Base-by-base conservation (phyloP, 2,113 vertebrate genomes). In the Turdus rufiventris region DNA sequence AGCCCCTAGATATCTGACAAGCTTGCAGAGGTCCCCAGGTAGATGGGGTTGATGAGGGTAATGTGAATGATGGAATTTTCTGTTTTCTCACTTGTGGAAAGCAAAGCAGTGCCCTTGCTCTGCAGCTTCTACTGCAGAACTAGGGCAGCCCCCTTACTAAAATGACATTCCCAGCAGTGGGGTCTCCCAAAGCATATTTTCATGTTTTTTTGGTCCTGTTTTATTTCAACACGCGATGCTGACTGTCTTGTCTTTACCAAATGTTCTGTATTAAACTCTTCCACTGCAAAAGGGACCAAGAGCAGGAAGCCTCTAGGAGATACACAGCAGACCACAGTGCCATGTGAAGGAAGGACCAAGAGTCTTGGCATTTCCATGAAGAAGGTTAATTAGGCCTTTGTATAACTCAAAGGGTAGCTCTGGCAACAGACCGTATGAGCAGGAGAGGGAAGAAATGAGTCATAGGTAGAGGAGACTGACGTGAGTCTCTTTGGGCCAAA, bases 401-500 rank as follows among this genome's bases (percentile, higher is more conserved):
- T 65, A 17, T 31, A 91, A 83, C 15, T 70, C 29, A 65, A 57
- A 18, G 18, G 26, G 31, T 82, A 82, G 53, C 50, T 95, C 54
- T 91, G 71, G 34, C 54, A 88, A 20, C 71, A 85, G 28, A 81
- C 36, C 80, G 47, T 88, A 85, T 66, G 91, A 84, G 62, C 82
- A 93, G 67, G 51, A 93, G 68, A 88, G 24, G 28, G 40, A 94
- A 77, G 33, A 88, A 83, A 66, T 94, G 85, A 95, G 47, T 96
- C 94, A 93, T 2, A 78, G 67, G 38, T 17, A 57, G 23, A 67
- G 20, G 80, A 80, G 61, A 68, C 18, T 92, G 79, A 77, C 34
- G 62, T 70, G 72, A 77, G 38, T 78, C 75, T 85, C 48, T 95
- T 68, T 45, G 57, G 85, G 60, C 51, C 78, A 83, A 83, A 96